Evolutionary conservation across 2,113 vertebrate species (phyloP), one percentile per base, ranked within the genome.

Genomic region (Amphiprion percula): DNA sequence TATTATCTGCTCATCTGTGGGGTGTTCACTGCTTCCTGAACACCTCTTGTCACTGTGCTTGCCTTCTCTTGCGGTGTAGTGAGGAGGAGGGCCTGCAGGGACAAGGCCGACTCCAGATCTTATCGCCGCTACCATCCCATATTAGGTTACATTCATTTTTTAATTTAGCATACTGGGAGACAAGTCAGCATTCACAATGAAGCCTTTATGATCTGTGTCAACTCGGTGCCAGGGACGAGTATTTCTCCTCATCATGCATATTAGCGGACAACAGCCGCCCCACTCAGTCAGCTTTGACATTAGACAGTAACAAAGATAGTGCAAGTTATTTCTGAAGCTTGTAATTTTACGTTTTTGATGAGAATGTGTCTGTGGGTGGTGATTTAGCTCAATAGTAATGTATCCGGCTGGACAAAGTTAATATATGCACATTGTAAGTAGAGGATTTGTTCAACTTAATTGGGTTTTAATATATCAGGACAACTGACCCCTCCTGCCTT

Each of bases 61-160:
- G 61, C 69, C 67, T 76, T 76, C 73, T 74, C 76, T 56, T 69
- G 70, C 55, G 77, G 71, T 78, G 69, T 24, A 74, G 79, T 12
- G 30, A 79, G 77, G 67, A 77, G 67, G 67, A 82, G 83, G 89
- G 91, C 93, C 90, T 92, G 92, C 88, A 88, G 91, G 88, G 91
- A 93, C 90, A 89, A 69, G 88, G 77, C 90, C 66, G 91, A 93
- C 84, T 94, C 86, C 77, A 90, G 93, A 94, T 95, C 91, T 93
- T 94, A 94, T 95, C 93, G 47, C 52, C 0, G 24, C 83, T 89
- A 74, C 90, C 90, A 93, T 92, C 89, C 86, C 80, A 47, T 85
- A 77, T 92, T 92, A 55, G 80, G 90, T 95, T 95, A 92, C 93
- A 89, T 90, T 76, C 87, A 91, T 93, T 94, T 94, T 94, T 93